These are phyloP conservation scores for Thelaira solivaga DNA, from an alignment of 2,888 invertebrate genomes.

Conservation along the genomic window DNA sequence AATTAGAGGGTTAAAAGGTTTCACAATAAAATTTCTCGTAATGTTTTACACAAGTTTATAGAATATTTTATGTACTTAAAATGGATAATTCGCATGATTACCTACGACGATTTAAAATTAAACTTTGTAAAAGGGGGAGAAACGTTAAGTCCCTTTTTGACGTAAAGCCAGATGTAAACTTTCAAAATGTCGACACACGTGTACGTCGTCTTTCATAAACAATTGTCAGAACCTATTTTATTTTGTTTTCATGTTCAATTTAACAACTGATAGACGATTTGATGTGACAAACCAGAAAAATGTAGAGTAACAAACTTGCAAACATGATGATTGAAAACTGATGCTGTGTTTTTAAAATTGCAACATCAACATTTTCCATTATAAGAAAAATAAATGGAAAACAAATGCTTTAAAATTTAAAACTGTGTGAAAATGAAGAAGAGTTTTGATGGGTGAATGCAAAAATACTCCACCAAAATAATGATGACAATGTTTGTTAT, in stretches of 20 bases:
- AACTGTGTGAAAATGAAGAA: slow-evolving; percentile 32
- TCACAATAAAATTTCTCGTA: no score
- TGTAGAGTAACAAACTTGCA: slow-evolving; percentile 1
- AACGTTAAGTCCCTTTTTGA: no score
- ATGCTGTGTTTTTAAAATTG: slow-evolving; percentile 26
- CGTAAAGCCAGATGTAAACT: no score
- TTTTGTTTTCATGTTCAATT: neutral
- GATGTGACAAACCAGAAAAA: neutral
- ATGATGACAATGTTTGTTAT: slow-evolving; percentile 44
- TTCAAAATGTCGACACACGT: no score
- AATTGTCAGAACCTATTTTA: no score
- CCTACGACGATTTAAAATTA: no score
- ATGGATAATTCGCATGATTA: no score
- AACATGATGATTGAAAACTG: slow-evolving; percentile 53
- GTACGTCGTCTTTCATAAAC: no score
- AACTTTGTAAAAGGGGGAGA: no score
- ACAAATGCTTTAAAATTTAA: slow-evolving; percentile 41
- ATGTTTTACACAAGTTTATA: no score
- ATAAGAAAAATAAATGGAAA: slow-evolving; percentile 9
- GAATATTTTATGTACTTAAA: no score
- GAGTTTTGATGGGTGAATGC: neutral
- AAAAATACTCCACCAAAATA: slow-evolving; percentile 30
- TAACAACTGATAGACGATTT: neutral
- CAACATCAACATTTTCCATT: slow-evolving; percentile 23
- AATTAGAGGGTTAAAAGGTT: no score